Conservation (phyloP, 2,888 invertebrate genomes). For the Notodonta ziczac region DNA sequence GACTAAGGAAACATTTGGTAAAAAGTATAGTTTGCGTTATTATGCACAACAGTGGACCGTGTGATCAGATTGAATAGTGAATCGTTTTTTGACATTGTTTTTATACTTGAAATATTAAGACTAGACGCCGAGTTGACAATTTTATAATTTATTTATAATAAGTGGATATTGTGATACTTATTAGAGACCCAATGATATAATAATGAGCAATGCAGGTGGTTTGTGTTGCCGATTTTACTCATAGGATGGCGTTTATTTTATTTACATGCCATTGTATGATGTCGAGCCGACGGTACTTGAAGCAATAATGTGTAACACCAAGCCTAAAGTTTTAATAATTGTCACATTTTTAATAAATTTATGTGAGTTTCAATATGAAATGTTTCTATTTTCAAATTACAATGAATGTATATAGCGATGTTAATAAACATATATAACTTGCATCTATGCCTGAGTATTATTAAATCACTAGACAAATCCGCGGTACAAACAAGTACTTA, state of each 20-base stretch:
- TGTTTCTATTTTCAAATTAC: slow-evolving; percentile 80
- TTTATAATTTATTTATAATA: slow-evolving; percentile 83
- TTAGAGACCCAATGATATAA: slow-evolving; percentile 60
- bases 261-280: slow-evolving; percentile 52
- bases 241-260: slow-evolving; percentile 62
- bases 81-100: slow-evolving; percentile 80
- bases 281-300: slow-evolving; percentile 43
- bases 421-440: slow-evolving; percentile 82
- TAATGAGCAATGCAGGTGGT: slow-evolving; percentile 57
- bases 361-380: slow-evolving; percentile 74
- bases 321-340: slow-evolving; percentile 69
- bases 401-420: slow-evolving; percentile 82
- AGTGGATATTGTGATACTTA: slow-evolving; percentile 82
- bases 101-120: slow-evolving; percentile 70
- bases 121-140: slow-evolving; percentile 77
- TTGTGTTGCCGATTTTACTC: slow-evolving; percentile 61
- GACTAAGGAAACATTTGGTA: slow-evolving; percentile 66
- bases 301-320: slow-evolving; percentile 68
- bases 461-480: slow-evolving; percentile 12
- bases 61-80: slow-evolving; percentile 79
- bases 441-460: slow-evolving; percentile 51
- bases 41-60: slow-evolving; percentile 79
- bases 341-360: slow-evolving; percentile 75
- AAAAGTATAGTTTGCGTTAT: slow-evolving; percentile 73
- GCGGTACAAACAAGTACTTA: neutral